These are phyloP conservation scores for Acanthosepion esculentum DNA, from an alignment of 2,888 invertebrate species.

Conservation along the genomic window DNA sequence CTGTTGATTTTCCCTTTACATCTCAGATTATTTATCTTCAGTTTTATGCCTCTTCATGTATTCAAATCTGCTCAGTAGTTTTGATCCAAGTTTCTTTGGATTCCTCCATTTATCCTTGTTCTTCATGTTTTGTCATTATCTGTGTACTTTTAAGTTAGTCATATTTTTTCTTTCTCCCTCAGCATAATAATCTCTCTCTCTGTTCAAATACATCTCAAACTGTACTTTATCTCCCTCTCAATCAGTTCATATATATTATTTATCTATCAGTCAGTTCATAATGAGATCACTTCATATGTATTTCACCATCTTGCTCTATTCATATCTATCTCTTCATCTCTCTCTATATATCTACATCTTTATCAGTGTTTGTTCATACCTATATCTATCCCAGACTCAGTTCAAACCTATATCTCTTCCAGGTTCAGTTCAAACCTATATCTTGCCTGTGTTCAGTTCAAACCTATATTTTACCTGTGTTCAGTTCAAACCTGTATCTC, in stretches of 20 bases:
- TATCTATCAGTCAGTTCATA: not conserved
- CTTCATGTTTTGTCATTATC: no score
- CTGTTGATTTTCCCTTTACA: no score
- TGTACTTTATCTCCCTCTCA: not conserved
- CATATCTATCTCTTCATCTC: not conserved
- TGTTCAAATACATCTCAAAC: not conserved
- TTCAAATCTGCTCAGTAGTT: no score
- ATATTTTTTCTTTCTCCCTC: not conserved
- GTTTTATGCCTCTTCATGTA: no score
- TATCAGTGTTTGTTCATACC: not conserved
- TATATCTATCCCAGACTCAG: not conserved
- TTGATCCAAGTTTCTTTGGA: no score
- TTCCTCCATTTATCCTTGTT: no score
- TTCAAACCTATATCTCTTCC: not conserved
- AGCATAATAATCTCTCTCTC: not conserved
- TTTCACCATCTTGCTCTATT: not conserved
- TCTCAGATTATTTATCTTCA: no score
- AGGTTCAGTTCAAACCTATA: not conserved
- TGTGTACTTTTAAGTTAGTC: no score
- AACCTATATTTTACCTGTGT: no score
- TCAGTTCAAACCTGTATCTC: no score
- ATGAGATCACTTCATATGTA: not conserved
- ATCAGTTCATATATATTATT: not conserved
- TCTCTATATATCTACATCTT: not conserved
- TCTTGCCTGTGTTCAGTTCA: not conserved